Evolutionary conservation across 2,797 vertebrate genomes (phyloP).

Genomic region (Phoebastria nigripes): DNA sequence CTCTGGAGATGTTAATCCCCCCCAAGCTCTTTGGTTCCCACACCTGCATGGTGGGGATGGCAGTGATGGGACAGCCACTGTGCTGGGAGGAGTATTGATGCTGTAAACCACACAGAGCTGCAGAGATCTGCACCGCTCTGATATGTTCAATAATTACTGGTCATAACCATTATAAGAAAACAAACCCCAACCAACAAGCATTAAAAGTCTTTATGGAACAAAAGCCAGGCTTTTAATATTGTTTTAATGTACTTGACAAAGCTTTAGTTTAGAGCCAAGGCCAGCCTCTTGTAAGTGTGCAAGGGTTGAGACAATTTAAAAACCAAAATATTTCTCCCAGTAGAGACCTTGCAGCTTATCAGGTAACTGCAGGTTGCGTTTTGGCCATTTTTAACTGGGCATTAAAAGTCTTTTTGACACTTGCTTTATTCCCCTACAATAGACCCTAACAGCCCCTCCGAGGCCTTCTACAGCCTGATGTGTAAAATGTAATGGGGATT

Average conservation of each 20-base stretch:
- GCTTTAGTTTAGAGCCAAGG: constrained; percentile 26
- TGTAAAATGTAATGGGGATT: constrained; percentile 50
- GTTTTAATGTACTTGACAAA: constrained; percentile 33
- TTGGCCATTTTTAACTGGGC: constrained; percentile 61
- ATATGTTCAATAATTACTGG: background rate
- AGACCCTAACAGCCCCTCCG: constrained; percentile 29
- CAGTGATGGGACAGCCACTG: background rate
- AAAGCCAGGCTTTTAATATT: constrained; percentile 46
- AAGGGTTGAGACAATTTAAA: constrained; percentile 45
- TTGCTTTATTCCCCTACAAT: constrained; percentile 66
- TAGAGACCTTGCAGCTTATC: constrained; percentile 58
- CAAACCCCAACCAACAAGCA: background rate
- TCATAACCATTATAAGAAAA: background rate
- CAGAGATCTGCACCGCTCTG: background rate
- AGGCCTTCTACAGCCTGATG: constrained; percentile 27
- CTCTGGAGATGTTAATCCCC: background rate
- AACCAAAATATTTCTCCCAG: constrained; percentile 55
- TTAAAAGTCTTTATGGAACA: constrained; percentile 19
- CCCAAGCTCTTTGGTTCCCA: background rate
- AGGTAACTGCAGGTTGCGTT: constrained; percentile 44
- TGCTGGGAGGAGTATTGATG: background rate
- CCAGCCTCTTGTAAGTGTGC: background rate
- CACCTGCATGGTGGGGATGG: background rate
- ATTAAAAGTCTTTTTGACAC: constrained; percentile 71
- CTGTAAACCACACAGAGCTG: background rate